These are phyloP conservation scores for Cetoscarus ocellatus DNA, from an alignment of 2,797 vertebrate species.

Conservation along the genomic window DNA sequence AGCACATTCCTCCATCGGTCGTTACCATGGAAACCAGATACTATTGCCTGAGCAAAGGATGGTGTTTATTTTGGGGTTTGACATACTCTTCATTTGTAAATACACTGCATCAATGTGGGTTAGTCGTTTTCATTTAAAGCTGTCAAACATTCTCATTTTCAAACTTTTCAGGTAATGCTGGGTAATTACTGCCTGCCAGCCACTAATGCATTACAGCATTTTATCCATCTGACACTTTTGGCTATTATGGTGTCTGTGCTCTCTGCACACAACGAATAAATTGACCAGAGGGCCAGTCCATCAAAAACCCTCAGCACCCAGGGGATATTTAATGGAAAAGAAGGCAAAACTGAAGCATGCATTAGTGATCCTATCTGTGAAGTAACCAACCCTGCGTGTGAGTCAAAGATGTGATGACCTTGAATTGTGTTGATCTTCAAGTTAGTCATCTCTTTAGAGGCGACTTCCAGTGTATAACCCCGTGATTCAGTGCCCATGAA, in stretches of 20 bases:
- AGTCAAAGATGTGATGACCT: not conserved
- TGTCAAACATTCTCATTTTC: not conserved
- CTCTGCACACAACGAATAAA: constrained; percentile 31
- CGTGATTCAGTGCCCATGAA: not conserved
- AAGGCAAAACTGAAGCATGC: not conserved
- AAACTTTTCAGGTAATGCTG: constrained; percentile 5
- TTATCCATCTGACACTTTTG: not conserved
- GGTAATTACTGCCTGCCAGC: not conserved
- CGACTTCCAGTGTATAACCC: not conserved
- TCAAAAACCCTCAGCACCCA: not conserved
- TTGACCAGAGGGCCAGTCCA: constrained; percentile 1
- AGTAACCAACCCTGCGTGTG: not conserved
- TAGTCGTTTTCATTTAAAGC: not conserved
- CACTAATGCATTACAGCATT: not conserved
- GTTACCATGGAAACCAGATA: constrained; percentile 55
- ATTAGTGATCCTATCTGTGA: constrained; percentile 14
- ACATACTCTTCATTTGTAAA: not conserved
- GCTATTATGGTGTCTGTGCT: constrained; percentile 10
- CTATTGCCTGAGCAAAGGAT: constrained; percentile 11
- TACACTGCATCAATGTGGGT: not conserved
- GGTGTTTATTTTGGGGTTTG: not conserved
- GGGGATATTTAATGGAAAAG: not conserved
- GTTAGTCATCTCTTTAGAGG: constrained; percentile 4
- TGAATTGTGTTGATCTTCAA: constrained; percentile 1
- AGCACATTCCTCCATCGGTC: constrained; percentile 6